Evolutionary conservation across 1,140 invertebrate species (phyloP), one percentile per base, ranked within the genome.

Genomic region (Penaeus chinensis): DNA sequence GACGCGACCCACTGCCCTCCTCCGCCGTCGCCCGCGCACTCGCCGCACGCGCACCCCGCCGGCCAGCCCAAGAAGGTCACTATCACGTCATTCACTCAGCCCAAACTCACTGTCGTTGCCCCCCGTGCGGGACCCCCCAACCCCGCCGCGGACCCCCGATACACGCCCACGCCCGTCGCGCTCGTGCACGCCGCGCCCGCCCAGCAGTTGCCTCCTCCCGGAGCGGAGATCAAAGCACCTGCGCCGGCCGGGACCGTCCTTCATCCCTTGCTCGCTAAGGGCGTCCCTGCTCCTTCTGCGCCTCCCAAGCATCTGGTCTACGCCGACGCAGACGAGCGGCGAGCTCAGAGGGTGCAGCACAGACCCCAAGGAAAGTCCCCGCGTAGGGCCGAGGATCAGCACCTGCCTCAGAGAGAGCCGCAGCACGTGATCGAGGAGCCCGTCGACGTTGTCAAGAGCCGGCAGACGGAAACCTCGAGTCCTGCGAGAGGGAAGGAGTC

Each of bases 241-340:
- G 54, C 74, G 11, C 74, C 83, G 54, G 71, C 27, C 18, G 63
- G 54, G 47, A 66, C n/a, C 80, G 10, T 82, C 4, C 54, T 62
- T 47, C 10, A 24, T 62, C 63, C 80, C 20, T 60, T 18, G 54
- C 27, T 13, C 37, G 63, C 54, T 54, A 61, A 63, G 32, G 66
- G 66, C n/a, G n/a, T 32, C n/a, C 54, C 77, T 62, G 22, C 71
- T 18, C 88, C 88, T 54, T 86, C 88, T 16, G 88, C 88, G n/a
- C 88, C 88, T 54, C 88, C 84, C 0, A 82, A 86, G 62, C 84
- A 89, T 47, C 79, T 83, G 61, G 37, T 89, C 20, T 87, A 89
- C 81, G 79, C 84, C 20, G 88, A 89, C 80, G 84, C 84, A 19
- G 74, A 74, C 3, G 62, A 32, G 13, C 42, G 80, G 37, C 66